These are phyloP conservation scores for Drosophila pegasa DNA, from an alignment of 2,888 invertebrate genomes.

Conservation along the genomic window DNA sequence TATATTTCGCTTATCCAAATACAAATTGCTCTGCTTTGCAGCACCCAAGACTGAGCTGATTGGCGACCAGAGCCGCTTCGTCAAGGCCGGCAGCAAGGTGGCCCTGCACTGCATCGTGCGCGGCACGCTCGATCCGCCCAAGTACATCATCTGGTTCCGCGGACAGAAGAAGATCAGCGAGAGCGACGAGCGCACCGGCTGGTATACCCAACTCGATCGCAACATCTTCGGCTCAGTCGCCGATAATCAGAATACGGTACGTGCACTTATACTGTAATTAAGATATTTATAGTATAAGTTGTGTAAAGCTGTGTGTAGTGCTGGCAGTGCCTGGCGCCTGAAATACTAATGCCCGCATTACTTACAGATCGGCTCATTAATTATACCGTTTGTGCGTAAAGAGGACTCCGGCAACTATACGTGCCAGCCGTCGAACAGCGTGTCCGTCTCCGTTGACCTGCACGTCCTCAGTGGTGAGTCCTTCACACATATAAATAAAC, in stretches of 20 bases:
- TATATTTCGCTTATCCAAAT: neutral
- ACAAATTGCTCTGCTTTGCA: conserved; percentile 83
- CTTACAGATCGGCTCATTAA: conserved; percentile 84
- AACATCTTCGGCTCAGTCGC: conserved; percentile 82
- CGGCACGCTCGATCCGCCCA: conserved; percentile 94
- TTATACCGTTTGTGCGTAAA: conserved; percentile 85
- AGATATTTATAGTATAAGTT: neutral
- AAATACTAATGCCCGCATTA: conserved; percentile 44
- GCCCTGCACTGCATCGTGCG: conserved; percentile 95
- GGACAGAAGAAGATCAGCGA: conserved; percentile 83
- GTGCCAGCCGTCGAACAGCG: conserved; percentile 96
- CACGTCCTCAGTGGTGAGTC: conserved; percentile 94
- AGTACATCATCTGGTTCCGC: conserved; percentile 97
- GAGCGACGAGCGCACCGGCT: conserved; percentile 81
- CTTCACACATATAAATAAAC: neutral
- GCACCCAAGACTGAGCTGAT: conserved; percentile 96
- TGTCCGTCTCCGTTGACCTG: conserved; percentile 94
- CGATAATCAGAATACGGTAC: conserved; percentile 84
- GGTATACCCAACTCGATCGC: conserved; percentile 84
- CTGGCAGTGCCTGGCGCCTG: conserved; percentile 19
- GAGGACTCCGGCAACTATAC: conserved; percentile 92
- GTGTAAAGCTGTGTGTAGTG: neutral
- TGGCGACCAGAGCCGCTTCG: conserved; percentile 95
- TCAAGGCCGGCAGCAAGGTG: conserved; percentile 95
- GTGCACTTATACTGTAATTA: conserved; percentile 9